phyloP scores from a whole-genome alignment of 2,888 invertebrate genomes.

The Xylota sylvarum region DNA sequence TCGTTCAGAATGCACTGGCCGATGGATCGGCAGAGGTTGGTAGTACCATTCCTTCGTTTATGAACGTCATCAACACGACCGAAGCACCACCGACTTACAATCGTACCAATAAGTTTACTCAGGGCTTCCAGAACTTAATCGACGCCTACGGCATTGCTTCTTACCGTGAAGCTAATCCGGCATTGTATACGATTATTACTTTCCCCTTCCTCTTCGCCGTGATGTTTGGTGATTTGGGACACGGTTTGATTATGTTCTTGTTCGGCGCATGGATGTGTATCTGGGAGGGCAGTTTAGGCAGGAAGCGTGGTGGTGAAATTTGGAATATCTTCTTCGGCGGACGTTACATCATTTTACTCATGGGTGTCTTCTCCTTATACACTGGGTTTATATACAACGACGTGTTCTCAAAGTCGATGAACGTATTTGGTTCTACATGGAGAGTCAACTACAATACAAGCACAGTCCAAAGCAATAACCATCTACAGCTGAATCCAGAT shows the following conservation, averaged over 20 bases:
- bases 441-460: constrained; percentile 86
- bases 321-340: constrained; percentile 99
- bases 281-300: constrained; percentile 91
- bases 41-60: constrained; percentile 95
- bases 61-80: constrained; percentile 93
- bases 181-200: constrained; percentile 94
- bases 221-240: constrained; percentile 98
- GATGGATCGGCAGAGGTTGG: constrained; percentile 93
- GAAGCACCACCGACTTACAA: constrained; percentile 96
- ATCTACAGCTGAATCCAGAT: constrained; percentile 89
- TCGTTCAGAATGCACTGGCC: constrained; percentile 91
- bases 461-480: constrained; percentile 84
- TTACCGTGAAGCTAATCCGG: constrained; percentile 97
- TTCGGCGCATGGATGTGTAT: constrained; percentile 93
- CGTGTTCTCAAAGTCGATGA: constrained; percentile 97
- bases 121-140: constrained; percentile 96
- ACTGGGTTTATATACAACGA: constrained; percentile 99
- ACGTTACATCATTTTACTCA: constrained; percentile 97
- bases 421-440: constrained; percentile 97
- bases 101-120: constrained; percentile 96
- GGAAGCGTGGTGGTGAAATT: constrained; percentile 92
- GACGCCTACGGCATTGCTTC: constrained; percentile 97
- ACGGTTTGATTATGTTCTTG: constrained; percentile 92
- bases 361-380: constrained; percentile 99
- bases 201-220: constrained; percentile 98